Conservation (phyloP, 2,113 vertebrate genomes). For the Coryphaenoides rupestris region DNA sequence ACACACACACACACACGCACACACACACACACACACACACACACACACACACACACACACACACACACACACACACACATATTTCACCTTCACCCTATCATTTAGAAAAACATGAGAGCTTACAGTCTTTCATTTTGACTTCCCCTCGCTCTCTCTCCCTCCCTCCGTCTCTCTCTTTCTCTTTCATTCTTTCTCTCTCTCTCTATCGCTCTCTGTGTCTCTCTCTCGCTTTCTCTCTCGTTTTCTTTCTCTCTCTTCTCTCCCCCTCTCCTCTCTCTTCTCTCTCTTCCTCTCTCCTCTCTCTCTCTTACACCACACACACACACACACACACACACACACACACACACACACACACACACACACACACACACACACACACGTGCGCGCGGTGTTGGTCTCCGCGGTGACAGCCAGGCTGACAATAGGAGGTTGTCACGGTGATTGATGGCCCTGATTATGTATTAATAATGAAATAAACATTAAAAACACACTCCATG, state of each 20-base stretch:
- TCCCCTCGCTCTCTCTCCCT: background rate
- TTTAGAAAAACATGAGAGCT: background rate
- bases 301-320: too few species aligned
- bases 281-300: background rate
- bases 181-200: background rate
- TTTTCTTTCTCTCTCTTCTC: background rate
- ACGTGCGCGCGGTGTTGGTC: conserved; percentile 8
- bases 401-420: conserved; percentile 49
- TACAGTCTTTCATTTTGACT: background rate
- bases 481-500: conserved; percentile 53
- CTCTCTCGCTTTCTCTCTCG: background rate
- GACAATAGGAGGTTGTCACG: conserved; percentile 68
- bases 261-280: background rate
- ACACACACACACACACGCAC: background rate
- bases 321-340: too few species aligned
- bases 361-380: conserved; percentile 31
- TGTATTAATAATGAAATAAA: conserved; percentile 71
- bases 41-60: background rate
- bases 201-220: background rate
- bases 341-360: conserved; percentile 13
- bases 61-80: background rate
- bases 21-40: background rate
- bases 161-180: background rate
- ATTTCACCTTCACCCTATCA: background rate
- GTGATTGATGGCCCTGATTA: conserved; percentile 70